phyloP scores from a whole-genome alignment of 53 echinoderm and acorn worm species.

The Antedon mediterranea region DNA sequence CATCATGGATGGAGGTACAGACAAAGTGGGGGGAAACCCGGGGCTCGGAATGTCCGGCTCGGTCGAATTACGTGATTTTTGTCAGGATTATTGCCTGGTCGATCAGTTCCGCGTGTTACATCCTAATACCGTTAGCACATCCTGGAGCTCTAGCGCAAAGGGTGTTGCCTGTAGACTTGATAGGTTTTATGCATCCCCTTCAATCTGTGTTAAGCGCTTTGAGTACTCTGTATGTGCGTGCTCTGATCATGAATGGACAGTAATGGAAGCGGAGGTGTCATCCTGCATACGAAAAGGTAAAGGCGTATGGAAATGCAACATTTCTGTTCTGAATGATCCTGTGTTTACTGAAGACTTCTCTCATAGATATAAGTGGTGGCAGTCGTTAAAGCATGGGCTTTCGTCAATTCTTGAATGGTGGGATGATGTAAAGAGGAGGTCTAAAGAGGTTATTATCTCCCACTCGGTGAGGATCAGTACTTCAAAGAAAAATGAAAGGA shows the following conservation, averaged over 20 bases:
- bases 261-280: not conserved
- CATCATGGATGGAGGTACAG: not conserved
- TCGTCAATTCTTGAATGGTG: too few relatives aligned
- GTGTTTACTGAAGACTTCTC: too few relatives aligned
- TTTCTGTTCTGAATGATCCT: too few relatives aligned
- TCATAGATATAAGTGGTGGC: too few relatives aligned
- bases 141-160: slow-evolving; percentile 26
- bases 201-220: not conserved
- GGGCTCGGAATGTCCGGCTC: not conserved
- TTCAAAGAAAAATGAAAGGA: too few relatives aligned
- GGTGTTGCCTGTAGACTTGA: slow-evolving; percentile 20
- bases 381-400: too few relatives aligned
- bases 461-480: too few relatives aligned
- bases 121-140: too few relatives aligned
- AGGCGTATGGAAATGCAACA: too few relatives aligned
- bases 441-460: too few relatives aligned
- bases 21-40: not conserved
- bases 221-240: not conserved
- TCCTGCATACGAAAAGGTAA: not conserved
- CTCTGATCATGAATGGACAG: slow-evolving; percentile 28
- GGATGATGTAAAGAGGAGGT: too few relatives aligned
- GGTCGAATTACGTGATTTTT: not conserved
- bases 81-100: not conserved
- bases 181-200: slow-evolving; percentile 18
- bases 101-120: not conserved